Evolutionary conservation across 2,113 vertebrate species (phyloP).

Genomic region (Rhagologus leucostigma): DNA sequence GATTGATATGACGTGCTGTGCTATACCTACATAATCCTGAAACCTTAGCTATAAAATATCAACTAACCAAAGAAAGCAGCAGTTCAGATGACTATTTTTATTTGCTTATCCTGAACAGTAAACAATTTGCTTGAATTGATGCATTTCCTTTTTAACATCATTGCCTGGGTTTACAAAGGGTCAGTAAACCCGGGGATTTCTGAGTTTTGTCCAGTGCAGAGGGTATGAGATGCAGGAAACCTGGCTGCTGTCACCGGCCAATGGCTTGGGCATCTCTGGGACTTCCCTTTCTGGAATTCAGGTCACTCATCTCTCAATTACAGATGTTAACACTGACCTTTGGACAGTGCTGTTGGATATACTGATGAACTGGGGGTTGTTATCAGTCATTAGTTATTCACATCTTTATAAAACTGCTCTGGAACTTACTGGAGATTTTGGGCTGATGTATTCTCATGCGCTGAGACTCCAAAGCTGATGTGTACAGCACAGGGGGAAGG

Average conservation of each 20-base stretch:
- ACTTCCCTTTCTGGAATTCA: neutral
- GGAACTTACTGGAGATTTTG: neutral
- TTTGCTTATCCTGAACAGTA: neutral
- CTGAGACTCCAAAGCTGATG: neutral
- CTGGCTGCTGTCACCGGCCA: neutral
- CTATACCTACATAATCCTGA: neutral
- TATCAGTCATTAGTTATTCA: neutral
- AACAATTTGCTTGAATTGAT: neutral
- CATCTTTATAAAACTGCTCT: neutral
- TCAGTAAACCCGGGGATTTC: neutral
- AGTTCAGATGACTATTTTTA: neutral
- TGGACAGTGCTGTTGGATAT: neutral
- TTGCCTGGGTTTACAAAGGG: neutral
- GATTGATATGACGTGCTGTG: neutral
- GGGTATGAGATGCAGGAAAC: neutral
- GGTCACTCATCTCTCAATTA: neutral
- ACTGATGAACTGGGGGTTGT: neutral
- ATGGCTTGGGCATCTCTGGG: neutral
- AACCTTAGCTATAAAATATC: neutral
- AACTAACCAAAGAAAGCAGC: neutral
- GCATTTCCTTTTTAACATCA: neutral
- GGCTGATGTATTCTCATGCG: neutral
- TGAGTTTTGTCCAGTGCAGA: neutral
- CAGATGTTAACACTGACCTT: neutral
- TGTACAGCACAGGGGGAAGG: neutral